phyloP scores from a whole-genome alignment of 2,113 vertebrate species.

The Aegotheles bennettii region DNA sequence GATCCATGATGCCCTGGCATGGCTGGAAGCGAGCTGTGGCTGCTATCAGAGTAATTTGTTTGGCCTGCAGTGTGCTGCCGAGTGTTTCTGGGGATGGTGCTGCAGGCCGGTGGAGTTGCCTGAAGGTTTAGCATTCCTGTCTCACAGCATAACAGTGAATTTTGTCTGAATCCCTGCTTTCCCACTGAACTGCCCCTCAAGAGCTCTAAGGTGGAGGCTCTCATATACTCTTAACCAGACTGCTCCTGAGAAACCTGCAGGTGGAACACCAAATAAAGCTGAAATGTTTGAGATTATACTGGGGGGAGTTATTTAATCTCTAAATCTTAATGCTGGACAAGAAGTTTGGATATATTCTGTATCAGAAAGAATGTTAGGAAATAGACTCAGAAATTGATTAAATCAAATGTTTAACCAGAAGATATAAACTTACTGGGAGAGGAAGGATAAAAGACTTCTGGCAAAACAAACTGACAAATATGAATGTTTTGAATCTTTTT shows the following conservation, averaged over 20 bases:
- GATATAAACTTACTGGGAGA: not conserved
- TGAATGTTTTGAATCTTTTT: not conserved
- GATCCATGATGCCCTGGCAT: rapidly evolving
- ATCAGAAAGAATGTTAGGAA: not conserved
- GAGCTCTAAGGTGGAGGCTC: not conserved
- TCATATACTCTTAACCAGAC: not conserved
- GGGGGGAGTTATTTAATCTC: not conserved
- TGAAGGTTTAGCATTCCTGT: not conserved
- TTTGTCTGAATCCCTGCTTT: not conserved
- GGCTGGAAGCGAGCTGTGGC: not conserved
- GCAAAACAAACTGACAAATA: not conserved
- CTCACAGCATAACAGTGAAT: rapidly evolving
- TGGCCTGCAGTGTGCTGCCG: not conserved
- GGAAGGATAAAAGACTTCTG: not conserved
- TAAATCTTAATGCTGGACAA: not conserved
- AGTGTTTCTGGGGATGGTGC: not conserved
- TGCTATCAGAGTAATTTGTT: not conserved
- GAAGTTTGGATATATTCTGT: not conserved
- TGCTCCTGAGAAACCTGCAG: not conserved
- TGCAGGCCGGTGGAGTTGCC: not conserved
- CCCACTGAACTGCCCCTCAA: not conserved
- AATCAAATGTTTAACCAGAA: not conserved
- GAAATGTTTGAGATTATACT: not conserved
- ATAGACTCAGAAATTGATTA: not conserved
- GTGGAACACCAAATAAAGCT: not conserved